Conservation (phyloP, 2,113 vertebrate species). For the Aegotheles bennettii region DNA sequence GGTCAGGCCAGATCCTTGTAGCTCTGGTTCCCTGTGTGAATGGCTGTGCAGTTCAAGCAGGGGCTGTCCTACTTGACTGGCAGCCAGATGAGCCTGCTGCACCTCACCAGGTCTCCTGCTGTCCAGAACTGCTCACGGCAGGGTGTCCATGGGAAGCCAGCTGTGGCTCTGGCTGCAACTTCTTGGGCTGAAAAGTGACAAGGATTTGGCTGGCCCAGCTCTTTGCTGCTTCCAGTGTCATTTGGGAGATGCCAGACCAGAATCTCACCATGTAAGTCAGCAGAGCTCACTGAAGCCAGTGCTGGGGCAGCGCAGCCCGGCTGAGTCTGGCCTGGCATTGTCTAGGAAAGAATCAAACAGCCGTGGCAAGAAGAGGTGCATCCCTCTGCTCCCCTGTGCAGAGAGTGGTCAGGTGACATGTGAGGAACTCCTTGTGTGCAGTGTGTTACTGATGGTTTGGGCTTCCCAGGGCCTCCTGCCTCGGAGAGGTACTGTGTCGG, state of each 20-base stretch:
- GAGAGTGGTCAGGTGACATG: not conserved
- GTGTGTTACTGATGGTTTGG: not conserved
- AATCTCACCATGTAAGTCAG: not conserved
- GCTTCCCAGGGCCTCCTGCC: not conserved
- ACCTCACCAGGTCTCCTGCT: not conserved
- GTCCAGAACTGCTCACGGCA: not conserved
- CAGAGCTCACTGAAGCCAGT: not conserved
- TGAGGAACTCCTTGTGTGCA: not conserved
- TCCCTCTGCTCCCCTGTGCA: not conserved
- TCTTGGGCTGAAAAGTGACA: not conserved
- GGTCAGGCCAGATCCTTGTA: not conserved
- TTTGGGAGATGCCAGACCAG: not conserved
- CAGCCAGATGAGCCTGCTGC: conserved; percentile 11
- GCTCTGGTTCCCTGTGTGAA: not conserved
- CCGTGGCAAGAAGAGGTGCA: not conserved
- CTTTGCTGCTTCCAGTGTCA: not conserved
- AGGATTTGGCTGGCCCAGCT: not conserved
- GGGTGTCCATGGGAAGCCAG: not conserved
- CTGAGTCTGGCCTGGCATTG: not conserved
- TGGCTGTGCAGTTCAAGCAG: not conserved
- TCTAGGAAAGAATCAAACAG: not conserved
- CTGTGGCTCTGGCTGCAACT: not conserved
- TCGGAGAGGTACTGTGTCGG: not conserved
- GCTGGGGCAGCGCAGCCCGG: not conserved
- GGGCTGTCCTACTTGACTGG: not conserved